phyloP scores from a whole-genome alignment of 37 sponge, comb jelly and placozoan genomes.

The Oscarella lobularis region DNA sequence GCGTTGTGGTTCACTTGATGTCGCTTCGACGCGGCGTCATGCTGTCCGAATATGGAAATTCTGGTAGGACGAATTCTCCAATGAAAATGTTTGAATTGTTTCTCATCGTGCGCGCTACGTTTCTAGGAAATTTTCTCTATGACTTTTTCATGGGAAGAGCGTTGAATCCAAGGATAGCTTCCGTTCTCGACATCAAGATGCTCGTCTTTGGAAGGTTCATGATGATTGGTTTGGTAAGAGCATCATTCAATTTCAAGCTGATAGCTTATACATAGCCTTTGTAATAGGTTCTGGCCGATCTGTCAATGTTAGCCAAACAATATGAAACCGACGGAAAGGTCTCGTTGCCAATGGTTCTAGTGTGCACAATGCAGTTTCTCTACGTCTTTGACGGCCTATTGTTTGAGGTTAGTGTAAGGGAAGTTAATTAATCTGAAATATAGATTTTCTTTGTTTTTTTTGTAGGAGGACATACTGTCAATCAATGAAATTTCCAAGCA shows the following conservation, averaged over 20 bases:
- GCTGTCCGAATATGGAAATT: conserved; percentile 56
- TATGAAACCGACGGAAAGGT: conserved; percentile 53
- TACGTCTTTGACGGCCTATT: conserved; percentile 68
- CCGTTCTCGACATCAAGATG: conserved; percentile 64
- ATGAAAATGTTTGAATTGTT: too few relatives aligned
- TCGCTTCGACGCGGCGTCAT: conserved; percentile 42
- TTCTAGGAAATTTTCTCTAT: conserved; percentile 35
- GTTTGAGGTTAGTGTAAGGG: conserved; percentile 70
- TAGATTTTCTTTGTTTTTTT: neutral
- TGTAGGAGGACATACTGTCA: conserved; percentile 53
- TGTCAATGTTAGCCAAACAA: conserved; percentile 66
- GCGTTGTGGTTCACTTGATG: conserved; percentile 45
- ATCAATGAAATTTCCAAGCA: conserved; percentile 87
- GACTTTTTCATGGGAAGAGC: conserved; percentile 96
- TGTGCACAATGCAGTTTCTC: conserved; percentile 56
- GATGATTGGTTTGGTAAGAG: conserved; percentile 82
- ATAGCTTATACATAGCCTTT: neutral
- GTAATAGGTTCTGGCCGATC: conserved; percentile 42
- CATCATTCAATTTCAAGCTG: neutral
- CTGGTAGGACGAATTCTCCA: conserved; percentile 24
- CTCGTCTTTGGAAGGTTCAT: conserved; percentile 85
- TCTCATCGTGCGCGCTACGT: too few relatives aligned
- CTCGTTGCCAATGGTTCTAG: conserved; percentile 63
- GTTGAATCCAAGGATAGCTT: conserved; percentile 66
- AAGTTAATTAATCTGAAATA: too few relatives aligned